Evolutionary conservation across 2,113 vertebrate species (phyloP).

Genomic region (Pavo muticus): DNA sequence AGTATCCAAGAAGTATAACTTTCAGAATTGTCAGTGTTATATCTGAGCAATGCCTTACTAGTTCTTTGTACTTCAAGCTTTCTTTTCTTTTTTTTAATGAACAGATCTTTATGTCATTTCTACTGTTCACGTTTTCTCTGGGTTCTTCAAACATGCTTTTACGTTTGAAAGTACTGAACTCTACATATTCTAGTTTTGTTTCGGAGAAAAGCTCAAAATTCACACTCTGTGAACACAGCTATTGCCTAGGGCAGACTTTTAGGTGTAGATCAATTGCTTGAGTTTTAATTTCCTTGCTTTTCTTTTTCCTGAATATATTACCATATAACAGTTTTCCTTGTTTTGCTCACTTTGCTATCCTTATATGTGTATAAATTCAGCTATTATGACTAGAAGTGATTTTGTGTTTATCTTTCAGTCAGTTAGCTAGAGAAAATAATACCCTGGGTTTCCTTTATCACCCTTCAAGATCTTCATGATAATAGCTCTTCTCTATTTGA

Average conservation of each 20-base stretch:
- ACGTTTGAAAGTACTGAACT: not conserved
- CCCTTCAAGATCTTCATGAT: not conserved
- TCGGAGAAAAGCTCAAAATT: not conserved
- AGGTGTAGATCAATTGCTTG: not conserved
- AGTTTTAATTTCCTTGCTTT: not conserved
- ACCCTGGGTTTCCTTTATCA: not conserved
- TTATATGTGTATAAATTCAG: not conserved
- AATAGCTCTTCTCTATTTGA: not conserved
- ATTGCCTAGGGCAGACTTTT: not conserved
- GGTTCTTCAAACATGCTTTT: not conserved
- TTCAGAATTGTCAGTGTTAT: not conserved
- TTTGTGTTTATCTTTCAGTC: not conserved
- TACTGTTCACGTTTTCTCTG: not conserved
- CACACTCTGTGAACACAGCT: not conserved
- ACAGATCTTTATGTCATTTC: not conserved
- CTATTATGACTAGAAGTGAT: not conserved
- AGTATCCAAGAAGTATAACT: not conserved
- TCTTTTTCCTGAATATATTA: not conserved
- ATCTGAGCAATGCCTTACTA: not conserved
- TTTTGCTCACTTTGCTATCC: not conserved
- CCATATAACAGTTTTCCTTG: accelerated
- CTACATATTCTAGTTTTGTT: not conserved
- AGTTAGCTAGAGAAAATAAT: not conserved
- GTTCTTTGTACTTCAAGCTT: not conserved
- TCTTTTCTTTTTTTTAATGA: not conserved